Evolutionary conservation across 2,113 vertebrate species (phyloP), one percentile per base, ranked within the genome.

Genomic region (Mesoclemmys tuberculata): DNA sequence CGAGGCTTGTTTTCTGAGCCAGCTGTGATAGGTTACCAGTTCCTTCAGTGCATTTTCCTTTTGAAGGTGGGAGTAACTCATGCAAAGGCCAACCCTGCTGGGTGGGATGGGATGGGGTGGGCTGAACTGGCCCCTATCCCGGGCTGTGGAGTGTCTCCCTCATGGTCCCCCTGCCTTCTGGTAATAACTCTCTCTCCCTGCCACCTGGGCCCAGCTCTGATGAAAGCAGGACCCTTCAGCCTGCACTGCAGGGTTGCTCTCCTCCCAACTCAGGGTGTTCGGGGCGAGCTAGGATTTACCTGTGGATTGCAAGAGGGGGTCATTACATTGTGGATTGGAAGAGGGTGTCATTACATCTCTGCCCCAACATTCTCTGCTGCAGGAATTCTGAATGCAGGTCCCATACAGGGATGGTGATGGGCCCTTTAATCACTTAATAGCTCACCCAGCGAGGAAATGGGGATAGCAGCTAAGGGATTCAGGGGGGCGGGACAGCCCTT

Each of bases 261-360:
- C 35, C 2, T 1, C 21, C 18, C 38, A 71, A 8, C 38, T 9
- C 7, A 14, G 26, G 8, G 5, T 0, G 19, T 68, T 19, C 19
- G 74, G 41, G 71, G 24, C 44, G 41, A 0, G 24, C 26, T 14
- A 75, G 12, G 22, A 44, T 8, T 75, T 24, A 44, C 21, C 71
- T 26, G 41, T 11, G 74, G 74, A 7, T 75, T 22, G 74, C 11
- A 44, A 5, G 35, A 13, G 16, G 18, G 35, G 18, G 4, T 68
- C 16, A n/a, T 10, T 21, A 38, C 35, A n/a, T n/a, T n/a, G n/a
- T n/a, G n/a, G n/a, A n/a, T n/a, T n/a, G n/a, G n/a, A n/a, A n/a
- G n/a, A n/a, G n/a, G n/a, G n/a, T n/a, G n/a, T n/a, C n/a, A n/a
- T n/a, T n/a, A n/a, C n/a, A n/a, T n/a, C n/a, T n/a, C n/a, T n/a